A percentile compares a stretch with the other conserved stretches of the same genome.
Evolutionary conservation across 2,113 vertebrate species (phyloP).

Genomic region (Austrofundulus limnaeus): DNA sequence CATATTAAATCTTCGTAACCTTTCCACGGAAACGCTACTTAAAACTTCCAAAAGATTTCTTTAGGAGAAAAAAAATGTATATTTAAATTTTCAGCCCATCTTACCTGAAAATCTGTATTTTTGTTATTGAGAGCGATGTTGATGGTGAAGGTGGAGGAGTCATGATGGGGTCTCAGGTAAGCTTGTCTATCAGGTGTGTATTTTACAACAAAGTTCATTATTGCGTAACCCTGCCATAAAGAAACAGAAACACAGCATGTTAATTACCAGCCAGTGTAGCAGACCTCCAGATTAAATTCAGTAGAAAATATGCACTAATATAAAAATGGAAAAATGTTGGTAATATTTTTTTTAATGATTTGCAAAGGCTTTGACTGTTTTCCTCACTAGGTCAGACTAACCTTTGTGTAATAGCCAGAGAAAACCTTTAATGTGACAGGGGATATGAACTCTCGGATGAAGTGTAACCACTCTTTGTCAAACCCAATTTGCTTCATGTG

Average conservation of each 20-base stretch:
- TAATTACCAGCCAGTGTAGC: not conserved
- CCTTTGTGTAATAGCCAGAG: conserved; percentile 98
- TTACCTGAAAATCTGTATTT: conserved; percentile 89
- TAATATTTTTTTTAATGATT: conserved; percentile 4
- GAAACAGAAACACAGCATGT: conserved; percentile 5
- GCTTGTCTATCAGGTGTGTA: conserved; percentile 91
- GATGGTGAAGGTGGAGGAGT: conserved; percentile 98
- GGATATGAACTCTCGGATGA: conserved; percentile 96
- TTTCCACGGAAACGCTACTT: too few relatives aligned
- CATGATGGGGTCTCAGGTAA: conserved; percentile 90
- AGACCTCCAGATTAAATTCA: not conserved
- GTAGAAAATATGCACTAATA: not conserved
- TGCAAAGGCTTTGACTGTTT: not conserved
- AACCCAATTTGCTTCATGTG: conserved; percentile 94
- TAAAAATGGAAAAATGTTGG: not conserved
- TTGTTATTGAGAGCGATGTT: conserved; percentile 96
- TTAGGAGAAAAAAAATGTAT: not conserved
- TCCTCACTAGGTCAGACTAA: conserved; percentile 44
- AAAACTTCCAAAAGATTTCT: too few relatives aligned
- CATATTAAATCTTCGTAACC: too few relatives aligned
- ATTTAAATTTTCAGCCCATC: not conserved
- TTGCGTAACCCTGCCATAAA: conserved; percentile 83
- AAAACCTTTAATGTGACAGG: conserved; percentile 94
- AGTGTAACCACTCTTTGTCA: conserved; percentile 96
- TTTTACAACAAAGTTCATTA: conserved; percentile 98